phyloP scores from a whole-genome alignment of 2,113 vertebrate genomes.

The Rattus rattus region DNA sequence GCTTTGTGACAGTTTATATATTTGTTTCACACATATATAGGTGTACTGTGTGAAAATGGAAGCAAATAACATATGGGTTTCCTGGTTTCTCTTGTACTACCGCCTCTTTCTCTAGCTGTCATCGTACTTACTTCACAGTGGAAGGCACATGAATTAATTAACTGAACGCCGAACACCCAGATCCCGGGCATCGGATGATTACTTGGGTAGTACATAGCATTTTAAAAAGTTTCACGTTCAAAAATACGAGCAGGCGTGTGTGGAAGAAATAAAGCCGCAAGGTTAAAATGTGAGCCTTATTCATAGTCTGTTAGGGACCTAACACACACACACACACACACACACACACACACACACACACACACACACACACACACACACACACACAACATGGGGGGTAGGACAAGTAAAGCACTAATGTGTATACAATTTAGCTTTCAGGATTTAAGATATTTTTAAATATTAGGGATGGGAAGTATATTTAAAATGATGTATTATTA shows the following conservation, averaged over 20 bases:
- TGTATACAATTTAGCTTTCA: neutral
- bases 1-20: slow-evolving; percentile 71
- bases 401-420: neutral
- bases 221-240: neutral
- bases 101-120: slow-evolving; percentile 19
- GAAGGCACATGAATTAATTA: neutral
- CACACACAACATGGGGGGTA: neutral
- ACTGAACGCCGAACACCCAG: neutral
- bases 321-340: neutral
- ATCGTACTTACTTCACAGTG: neutral
- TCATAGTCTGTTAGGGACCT: neutral
- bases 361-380: neutral
- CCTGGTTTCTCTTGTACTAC: neutral
- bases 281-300: neutral
- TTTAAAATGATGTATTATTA: slow-evolving; percentile 4
- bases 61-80: slow-evolving; percentile 75
- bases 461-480: neutral
- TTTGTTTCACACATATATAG: slow-evolving; percentile 73
- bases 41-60: slow-evolving; percentile 66
- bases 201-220: neutral
- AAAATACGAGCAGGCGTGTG: neutral
- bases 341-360: neutral
- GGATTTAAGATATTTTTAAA: neutral
- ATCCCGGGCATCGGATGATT: neutral
- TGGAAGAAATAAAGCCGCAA: neutral